Evolutionary conservation across 2,888 invertebrate genomes (phyloP), one percentile per base, ranked within the genome.

Genomic region (Vanessa cardui): DNA sequence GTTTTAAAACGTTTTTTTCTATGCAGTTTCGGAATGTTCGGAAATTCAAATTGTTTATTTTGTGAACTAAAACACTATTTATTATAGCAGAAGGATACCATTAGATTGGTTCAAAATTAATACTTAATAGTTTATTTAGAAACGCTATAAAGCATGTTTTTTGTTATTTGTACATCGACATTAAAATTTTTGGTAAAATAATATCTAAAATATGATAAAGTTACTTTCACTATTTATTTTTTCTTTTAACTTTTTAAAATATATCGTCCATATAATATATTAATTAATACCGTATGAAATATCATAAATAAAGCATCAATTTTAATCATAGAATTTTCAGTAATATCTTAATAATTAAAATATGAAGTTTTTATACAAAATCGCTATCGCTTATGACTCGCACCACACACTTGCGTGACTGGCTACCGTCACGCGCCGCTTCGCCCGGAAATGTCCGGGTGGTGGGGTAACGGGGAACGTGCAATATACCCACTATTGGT

Each of bases 391-490:
- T 56, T 49, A 60, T 68, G 6, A 6, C 68, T 79, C 73, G 69
- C 4, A 46, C 72, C 76, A 70, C 15, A 59, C 64, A 18, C 64
- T 78, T 81, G 83, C 85, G 85, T 86, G 86, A 84, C 83, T 77
- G 68, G 58, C 71, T 74, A 67, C 61, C 72, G 83, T 84, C 84
- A 87, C 82, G 85, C 86, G 82, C 83, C 72, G 79, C 77, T 74
- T 77, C 74, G 75, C 50, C 82, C 85, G 86, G 87, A 87, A 86
- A 80, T 78, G 77, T 74, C 76, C 72, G 78, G 78, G 79, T 76
- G 75, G 73, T 73, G 66, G 59, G 65, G 54, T 39, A 69, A 52
- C 66, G 66, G 66, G 56, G 20, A 12, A 59, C 69, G 71, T 74
- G 74, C 72, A 66, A 66, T 74, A 74, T 73, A 71, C 69, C 66